Base-by-base conservation (phyloP, 2,888 invertebrate genomes). In the Eucera pruinosa region DNA sequence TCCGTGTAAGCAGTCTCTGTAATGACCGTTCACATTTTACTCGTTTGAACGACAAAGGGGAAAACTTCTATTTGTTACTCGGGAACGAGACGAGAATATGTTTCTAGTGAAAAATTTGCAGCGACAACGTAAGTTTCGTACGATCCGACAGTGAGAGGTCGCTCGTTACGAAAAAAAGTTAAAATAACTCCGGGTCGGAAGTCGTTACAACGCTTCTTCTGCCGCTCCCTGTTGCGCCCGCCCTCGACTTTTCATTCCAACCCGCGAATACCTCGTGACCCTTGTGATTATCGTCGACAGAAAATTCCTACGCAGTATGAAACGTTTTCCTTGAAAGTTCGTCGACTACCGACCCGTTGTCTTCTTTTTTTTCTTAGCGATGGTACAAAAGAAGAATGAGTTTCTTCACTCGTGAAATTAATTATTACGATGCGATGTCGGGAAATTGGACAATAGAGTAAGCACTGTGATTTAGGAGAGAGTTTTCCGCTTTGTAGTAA, bases 191-290 rank as follows among this genome's bases (percentile, higher is more conserved):
- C 9, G n/a, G n/a, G 7, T 39, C 68, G 78, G 68, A 78, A 78
- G 81, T 81, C 54, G 72, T 81, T 72, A 68, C 60, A 52, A 55
- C 60, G 39, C 58, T 78, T 55, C 74, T 74, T 25, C 68, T 41
- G 11, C 2, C 25, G 9, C n/a, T 23, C 45, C 61, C 36, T 30
- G 60, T 65, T 54, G 50, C 48, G 36, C 45, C 18, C 48, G 9
- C 13, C 25, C 45, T 41, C n/a, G 67, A 67, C 57, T 66, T 66
- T 66, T 66, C 65, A 65, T 61, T 61, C 20, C 45, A 9, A n/a
- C 5, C n/a, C 27, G 23, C 25, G 36, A 36, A 52, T 45, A 52
- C 23, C 39, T 0, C 27, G 30, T n/a, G n/a, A n/a, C 13, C 36
- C 27, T 9, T 27, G 62, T 70, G 57, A 74, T 62, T 62, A 57